phyloP scores from a whole-genome alignment of 2,113 vertebrate species.

The Hoplias malabaricus region DNA sequence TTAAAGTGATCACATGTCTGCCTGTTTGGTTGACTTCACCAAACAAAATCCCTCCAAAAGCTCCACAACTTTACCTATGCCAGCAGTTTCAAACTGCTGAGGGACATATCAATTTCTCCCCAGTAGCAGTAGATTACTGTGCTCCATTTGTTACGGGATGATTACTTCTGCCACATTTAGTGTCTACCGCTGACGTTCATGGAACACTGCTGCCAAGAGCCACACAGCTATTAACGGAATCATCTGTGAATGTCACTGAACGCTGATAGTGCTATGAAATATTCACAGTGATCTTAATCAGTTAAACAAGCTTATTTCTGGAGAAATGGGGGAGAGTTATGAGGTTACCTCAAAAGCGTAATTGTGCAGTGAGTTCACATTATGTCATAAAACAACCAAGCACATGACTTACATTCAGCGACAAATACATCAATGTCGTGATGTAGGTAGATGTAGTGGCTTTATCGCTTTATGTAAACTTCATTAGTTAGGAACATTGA shows the following conservation, averaged over 20 bases:
- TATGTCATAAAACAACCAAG: neutral
- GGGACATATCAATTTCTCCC: neutral
- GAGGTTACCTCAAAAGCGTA: neutral
- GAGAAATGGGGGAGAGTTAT: neutral
- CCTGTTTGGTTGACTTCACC: neutral
- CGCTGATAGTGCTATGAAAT: neutral
- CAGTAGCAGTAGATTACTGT: neutral
- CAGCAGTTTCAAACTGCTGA: neutral
- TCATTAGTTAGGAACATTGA: neutral
- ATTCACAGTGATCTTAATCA: neutral
- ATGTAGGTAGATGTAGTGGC: neutral
- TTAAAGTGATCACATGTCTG: slow-evolving; percentile 13
- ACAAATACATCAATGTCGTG: neutral
- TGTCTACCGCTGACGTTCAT: neutral
- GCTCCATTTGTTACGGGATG: neutral
- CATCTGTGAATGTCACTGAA: neutral
- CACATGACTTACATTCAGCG: neutral
- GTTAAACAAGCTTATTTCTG: slow-evolving; percentile 5
- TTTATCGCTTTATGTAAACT: neutral
- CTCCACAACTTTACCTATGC: neutral
- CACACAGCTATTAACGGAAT: neutral
- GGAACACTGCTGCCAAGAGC: neutral
- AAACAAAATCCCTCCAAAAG: neutral
- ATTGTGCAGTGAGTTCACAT: neutral
- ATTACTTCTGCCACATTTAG: slow-evolving; percentile 10